Evolutionary conservation across 2,797 vertebrate species (phyloP).

Genomic region (Margarornis squamiger): DNA sequence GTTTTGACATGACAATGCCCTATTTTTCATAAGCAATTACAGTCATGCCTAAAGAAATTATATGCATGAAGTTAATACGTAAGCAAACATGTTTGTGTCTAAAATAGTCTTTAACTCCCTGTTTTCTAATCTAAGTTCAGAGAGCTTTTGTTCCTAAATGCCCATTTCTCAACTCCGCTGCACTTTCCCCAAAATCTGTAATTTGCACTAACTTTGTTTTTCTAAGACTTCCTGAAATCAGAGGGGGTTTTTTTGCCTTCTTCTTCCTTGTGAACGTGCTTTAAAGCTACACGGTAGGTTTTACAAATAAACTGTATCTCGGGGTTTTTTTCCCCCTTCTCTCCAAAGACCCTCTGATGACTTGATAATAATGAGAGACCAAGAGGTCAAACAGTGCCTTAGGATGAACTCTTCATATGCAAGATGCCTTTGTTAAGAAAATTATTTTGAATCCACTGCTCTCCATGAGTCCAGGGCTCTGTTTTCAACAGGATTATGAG

Average conservation of each 20-base stretch:
- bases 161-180: background rate
- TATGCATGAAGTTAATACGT: slow-evolving; percentile 26
- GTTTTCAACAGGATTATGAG: slow-evolving; percentile 47
- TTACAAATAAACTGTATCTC: slow-evolving; percentile 65
- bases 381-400: slow-evolving; percentile 68
- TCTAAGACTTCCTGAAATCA: slow-evolving; percentile 42
- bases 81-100: slow-evolving; percentile 34
- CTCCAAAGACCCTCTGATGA: slow-evolving; percentile 61
- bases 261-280: background rate
- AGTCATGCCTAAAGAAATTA: background rate
- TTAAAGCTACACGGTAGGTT: slow-evolving; percentile 40
- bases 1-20: background rate
- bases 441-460: slow-evolving; percentile 64
- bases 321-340: background rate
- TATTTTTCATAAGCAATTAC: slow-evolving; percentile 1
- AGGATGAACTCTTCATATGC: slow-evolving; percentile 67
- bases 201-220: slow-evolving; percentile 32
- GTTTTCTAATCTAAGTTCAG: slow-evolving; percentile 14
- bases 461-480: slow-evolving; percentile 66
- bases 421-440: slow-evolving; percentile 71
- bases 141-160: slow-evolving; percentile 31
- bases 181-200: slow-evolving; percentile 22
- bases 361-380: slow-evolving; percentile 69
- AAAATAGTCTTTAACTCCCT: background rate
- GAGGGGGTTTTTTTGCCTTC: background rate